Conservation (phyloP, 92 coral and sea anemone genomes). For the Actinostola sp. region DNA sequence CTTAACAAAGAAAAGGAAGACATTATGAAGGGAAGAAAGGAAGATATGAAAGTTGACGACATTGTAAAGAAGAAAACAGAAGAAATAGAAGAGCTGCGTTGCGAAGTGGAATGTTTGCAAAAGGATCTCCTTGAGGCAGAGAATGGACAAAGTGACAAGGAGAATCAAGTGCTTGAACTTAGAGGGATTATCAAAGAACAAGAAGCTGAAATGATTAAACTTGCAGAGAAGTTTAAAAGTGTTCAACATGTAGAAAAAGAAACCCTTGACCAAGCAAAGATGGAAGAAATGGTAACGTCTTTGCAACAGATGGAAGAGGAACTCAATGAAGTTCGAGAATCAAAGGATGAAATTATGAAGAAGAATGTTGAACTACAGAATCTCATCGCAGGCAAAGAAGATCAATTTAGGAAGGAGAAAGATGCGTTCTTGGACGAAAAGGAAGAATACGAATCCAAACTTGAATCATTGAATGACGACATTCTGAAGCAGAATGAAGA, state of each 20-base stretch:
- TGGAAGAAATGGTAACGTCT: slow-evolving; percentile 3
- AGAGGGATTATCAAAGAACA: slow-evolving; percentile 40
- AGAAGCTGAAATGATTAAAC: slow-evolving; percentile 42
- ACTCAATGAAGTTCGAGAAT: background rate
- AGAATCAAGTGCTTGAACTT: background rate
- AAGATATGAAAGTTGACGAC: background rate
- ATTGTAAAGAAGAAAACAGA: slow-evolving; percentile 10
- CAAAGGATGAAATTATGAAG: background rate
- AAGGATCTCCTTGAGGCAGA: slow-evolving; percentile 9
- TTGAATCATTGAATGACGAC: slow-evolving; percentile 1
- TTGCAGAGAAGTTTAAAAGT: slow-evolving; percentile 8
- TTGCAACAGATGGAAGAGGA: slow-evolving; percentile 1
- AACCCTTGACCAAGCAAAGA: background rate
- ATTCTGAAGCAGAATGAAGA: background rate
- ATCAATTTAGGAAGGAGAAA: background rate
- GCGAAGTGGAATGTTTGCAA: slow-evolving; percentile 18
- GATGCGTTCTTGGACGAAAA: background rate
- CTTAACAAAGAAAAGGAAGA: background rate
- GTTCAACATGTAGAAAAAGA: background rate
- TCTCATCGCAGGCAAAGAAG: background rate
- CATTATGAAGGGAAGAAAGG: background rate
- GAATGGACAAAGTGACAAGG: background rate
- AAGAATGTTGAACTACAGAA: background rate
- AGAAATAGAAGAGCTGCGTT: slow-evolving; percentile 19
- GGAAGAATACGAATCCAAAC: background rate